Percentiles rank a stretch among this genome's conserved stretches.
phyloP scores from a whole-genome alignment of 2,888 invertebrate genomes.

The Nematopogon swammerdamellus region DNA sequence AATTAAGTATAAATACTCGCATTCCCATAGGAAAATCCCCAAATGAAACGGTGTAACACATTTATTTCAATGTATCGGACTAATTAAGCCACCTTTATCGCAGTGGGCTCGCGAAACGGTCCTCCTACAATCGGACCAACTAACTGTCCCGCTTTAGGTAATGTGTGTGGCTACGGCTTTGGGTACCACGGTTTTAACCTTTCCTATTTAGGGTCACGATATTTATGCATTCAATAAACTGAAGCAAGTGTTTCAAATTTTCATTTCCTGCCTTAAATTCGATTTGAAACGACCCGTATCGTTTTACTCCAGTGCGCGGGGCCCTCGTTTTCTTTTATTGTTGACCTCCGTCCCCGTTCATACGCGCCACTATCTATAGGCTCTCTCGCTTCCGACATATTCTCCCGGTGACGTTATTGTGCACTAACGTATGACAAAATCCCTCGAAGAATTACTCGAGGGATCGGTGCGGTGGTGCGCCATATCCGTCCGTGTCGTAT shows the following conservation, averaged over 20 bases:
- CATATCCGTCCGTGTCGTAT: no score
- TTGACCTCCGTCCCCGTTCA: slow-evolving; percentile 7
- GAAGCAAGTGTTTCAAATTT: slow-evolving; percentile 8
- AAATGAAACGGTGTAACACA: not conserved
- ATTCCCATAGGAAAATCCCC: not conserved
- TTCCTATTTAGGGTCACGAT: not conserved
- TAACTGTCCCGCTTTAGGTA: no score
- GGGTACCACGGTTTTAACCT: no score
- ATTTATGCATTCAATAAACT: slow-evolving; percentile 3
- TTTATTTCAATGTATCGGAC: not conserved
- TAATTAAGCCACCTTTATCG: not conserved
- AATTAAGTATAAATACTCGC: no score
- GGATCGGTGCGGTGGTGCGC: no score
- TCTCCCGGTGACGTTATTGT: no score
- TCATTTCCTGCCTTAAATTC: slow-evolving; percentile 10
- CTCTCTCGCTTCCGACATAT: not conserved
- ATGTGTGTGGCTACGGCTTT: no score
- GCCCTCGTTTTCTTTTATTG: slow-evolving; percentile 26
- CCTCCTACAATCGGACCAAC: no score
- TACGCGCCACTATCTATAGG: no score
- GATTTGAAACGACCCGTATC: slow-evolving; percentile 25
- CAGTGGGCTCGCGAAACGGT: not conserved
- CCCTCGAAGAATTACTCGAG: no score
- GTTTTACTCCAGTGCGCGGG: slow-evolving; percentile 28
- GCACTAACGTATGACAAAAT: no score